phyloP scores from a whole-genome alignment of 2,888 invertebrate species.

The Euproctis similis region DNA sequence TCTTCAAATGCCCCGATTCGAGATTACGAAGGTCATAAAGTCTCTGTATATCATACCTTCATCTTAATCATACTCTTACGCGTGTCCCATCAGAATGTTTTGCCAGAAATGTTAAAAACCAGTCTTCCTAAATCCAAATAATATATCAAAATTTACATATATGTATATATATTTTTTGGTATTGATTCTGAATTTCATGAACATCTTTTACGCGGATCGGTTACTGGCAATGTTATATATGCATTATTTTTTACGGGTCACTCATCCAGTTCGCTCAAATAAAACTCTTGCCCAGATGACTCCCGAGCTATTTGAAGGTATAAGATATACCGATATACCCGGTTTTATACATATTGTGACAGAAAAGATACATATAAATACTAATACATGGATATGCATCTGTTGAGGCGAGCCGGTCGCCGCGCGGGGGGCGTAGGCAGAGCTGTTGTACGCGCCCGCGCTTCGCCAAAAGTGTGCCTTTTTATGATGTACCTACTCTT shows the following conservation, averaged over 20 bases:
- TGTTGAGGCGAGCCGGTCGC: constrained; percentile 28
- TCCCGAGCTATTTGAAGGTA: constrained; percentile 43
- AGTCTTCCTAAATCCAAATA: neutral
- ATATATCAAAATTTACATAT: neutral
- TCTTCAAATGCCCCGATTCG: no score
- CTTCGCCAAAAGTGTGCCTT: constrained; percentile 60
- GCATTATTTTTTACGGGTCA: constrained; percentile 14
- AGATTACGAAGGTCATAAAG: no score
- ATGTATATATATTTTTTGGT: neutral
- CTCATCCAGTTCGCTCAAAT: constrained; percentile 41
- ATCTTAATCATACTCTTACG: no score
- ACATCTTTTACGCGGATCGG: neutral
- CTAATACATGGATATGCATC: constrained; percentile 37
- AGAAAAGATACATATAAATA: constrained; percentile 43
- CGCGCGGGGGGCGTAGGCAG: constrained; percentile 29
- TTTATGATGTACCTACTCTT: no score
- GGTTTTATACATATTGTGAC: no score
- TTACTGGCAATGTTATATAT: no score
- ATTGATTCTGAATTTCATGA: neutral
- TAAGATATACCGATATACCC: constrained; percentile 26
- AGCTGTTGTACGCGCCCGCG: constrained; percentile 34
- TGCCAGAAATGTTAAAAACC: neutral
- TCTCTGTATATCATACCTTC: no score
- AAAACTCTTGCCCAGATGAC: constrained; percentile 55
- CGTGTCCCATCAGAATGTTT: neutral